Evolutionary conservation across 2,888 invertebrate species (phyloP), one percentile per base, ranked within the genome.

Genomic region (Periphyllus acericola): DNA sequence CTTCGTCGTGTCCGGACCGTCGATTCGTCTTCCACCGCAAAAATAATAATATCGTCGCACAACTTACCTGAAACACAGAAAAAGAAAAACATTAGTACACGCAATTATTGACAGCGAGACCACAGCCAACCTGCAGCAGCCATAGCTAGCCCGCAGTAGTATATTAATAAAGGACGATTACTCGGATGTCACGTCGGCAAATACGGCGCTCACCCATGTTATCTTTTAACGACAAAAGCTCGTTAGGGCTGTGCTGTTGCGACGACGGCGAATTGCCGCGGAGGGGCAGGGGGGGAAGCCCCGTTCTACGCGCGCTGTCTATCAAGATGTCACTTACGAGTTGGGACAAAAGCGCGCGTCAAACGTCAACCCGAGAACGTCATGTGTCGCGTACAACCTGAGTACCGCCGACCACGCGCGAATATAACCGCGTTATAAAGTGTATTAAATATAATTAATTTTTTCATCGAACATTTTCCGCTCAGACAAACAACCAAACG

Each of bases 141-240:
- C 6, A 36, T 36, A 46, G 46, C 46, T 9, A 14, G 55, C 14
- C 71, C 1, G 55, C 71, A 40, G 46, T 40, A 32, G n/a, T 84
- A 11, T 84, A 78, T 79, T 79, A 85, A 85, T 78, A 68, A 85
- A 85, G 52, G 76, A 78, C 75, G 46, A 46, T 84, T 29, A 60
- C 83, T 84, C 83, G 75, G 83, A 66, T 84, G 83, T 84, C 86
- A 80, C 79, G 86, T 72, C 72, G 32, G 66, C 40, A 19, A 55
- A 79, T 71, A 71, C 86, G 46, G 46, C 11, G 72, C 0, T 72
- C 86, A 29, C 72, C 79, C 72, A 71, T 55, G 79, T 86, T 86
- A 86, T 86, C 79, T 79, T 86, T 80, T 55, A 86, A 80, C 86
- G 72, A 86, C 79, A 86, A 86, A 86, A 86, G 79, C 86, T 80